Evolutionary conservation across 2,113 vertebrate species (phyloP).

Genomic region (Hypanus sabinus): DNA sequence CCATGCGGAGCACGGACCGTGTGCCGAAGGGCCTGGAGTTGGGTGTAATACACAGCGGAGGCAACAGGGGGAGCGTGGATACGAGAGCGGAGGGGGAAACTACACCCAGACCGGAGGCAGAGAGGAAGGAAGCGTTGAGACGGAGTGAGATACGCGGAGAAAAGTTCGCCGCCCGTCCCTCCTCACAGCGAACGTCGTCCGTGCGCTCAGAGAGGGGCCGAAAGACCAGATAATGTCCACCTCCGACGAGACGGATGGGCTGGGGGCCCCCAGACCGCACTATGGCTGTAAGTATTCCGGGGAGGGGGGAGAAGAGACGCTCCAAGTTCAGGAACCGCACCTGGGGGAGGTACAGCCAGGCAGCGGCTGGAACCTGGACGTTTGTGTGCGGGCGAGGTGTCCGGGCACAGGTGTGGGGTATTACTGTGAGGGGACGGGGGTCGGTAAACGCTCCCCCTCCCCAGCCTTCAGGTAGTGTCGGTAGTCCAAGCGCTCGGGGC

Average conservation of each 20-base stretch:
- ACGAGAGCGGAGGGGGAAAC: too few relatives aligned
- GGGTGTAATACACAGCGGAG: not conserved
- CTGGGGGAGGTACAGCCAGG: too few relatives aligned
- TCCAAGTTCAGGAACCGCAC: too few relatives aligned
- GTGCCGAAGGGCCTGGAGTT: too few relatives aligned
- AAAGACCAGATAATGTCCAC: not conserved
- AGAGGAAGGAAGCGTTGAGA: constrained; percentile 8
- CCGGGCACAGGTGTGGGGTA: too few relatives aligned
- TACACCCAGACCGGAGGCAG: not conserved
- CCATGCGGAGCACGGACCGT: too few relatives aligned
- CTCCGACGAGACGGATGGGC: constrained; percentile 1
- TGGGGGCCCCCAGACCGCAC: constrained; percentile 14
- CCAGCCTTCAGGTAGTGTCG: too few relatives aligned
- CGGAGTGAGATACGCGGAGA: not conserved
- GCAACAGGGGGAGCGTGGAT: not conserved
- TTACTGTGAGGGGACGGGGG: too few relatives aligned
- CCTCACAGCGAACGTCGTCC: not conserved
- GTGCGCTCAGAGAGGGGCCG: not conserved
- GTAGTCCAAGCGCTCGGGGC: too few relatives aligned
- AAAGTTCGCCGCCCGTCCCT: not conserved
- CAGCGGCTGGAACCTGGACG: too few relatives aligned
- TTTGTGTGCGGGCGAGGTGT: too few relatives aligned
- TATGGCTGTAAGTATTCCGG: constrained; percentile 4
- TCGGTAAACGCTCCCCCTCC: too few relatives aligned
- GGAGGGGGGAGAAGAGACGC: not conserved